phyloP scores from a whole-genome alignment of 2,888 invertebrate species.

The Diadegma fenestrale region DNA sequence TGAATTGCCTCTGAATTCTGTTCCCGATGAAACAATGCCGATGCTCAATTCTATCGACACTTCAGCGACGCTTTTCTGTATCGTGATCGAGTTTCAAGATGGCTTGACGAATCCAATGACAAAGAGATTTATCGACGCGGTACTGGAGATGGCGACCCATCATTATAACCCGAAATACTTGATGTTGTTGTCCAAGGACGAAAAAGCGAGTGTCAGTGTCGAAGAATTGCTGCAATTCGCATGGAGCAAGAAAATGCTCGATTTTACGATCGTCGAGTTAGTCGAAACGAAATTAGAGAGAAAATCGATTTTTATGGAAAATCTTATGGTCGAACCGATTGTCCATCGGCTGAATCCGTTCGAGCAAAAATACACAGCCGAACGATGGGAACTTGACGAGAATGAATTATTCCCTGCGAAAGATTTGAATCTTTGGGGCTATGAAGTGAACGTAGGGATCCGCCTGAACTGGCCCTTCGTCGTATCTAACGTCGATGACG shows the following conservation, averaged over 20 bases:
- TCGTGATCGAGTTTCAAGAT: constrained; percentile 10
- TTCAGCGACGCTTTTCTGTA: constrained; percentile 21
- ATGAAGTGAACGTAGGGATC: constrained; percentile 56
- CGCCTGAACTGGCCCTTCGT: background rate
- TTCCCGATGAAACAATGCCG: background rate
- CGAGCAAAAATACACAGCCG: constrained; percentile 35
- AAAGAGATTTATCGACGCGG: constrained; percentile 11
- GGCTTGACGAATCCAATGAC: background rate
- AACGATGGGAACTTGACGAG: background rate
- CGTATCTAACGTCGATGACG: too few species aligned
- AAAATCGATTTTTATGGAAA: background rate
- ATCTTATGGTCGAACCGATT: constrained; percentile 6
- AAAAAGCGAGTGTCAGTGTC: constrained; percentile 6
- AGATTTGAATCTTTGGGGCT: constrained; percentile 66
- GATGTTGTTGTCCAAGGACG: constrained; percentile 39
- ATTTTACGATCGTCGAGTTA: constrained; percentile 67
- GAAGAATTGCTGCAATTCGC: constrained; percentile 51
- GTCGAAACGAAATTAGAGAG: background rate
- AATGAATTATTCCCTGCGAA: constrained; percentile 68
- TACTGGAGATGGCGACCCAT: constrained; percentile 33
- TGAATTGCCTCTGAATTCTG: background rate
- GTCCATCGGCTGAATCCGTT: constrained; percentile 70
- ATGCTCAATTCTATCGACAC: background rate
- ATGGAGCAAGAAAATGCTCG: constrained; percentile 61
- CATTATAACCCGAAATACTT: constrained; percentile 49